Conservation (phyloP, 2,113 vertebrate species). For the Ardeotis arabs region DNA sequence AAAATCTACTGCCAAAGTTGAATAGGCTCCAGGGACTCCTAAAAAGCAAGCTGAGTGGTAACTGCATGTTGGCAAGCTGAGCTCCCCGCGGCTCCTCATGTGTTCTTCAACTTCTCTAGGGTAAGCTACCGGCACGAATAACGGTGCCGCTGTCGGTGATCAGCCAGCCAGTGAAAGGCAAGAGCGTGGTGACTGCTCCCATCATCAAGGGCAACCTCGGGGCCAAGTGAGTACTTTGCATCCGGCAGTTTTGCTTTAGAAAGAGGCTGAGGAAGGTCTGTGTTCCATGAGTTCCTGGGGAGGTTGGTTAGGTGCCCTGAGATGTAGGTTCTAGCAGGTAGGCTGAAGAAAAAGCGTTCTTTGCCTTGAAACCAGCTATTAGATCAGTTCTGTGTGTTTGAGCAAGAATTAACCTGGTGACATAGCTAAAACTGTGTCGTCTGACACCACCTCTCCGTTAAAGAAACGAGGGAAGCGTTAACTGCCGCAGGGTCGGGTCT, state of each 20-base stretch:
- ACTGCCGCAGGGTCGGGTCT: not conserved
- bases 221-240: conserved; percentile 84
- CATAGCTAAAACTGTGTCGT: not conserved
- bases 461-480: not conserved
- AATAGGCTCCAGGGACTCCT: not conserved
- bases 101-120: conserved; percentile 71
- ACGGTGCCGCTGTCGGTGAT: conserved; percentile 95
- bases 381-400: not conserved
- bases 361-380: not conserved
- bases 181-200: conserved; percentile 90
- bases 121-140: conserved; percentile 92
- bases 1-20: not conserved
- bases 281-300: not conserved
- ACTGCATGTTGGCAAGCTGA: not conserved
- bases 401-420: not conserved
- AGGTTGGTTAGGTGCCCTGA: not conserved
- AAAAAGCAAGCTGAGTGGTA: not conserved
- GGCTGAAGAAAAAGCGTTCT: not conserved
- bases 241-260: not conserved
- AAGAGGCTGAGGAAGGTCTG: not conserved
- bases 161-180: conserved; percentile 95
- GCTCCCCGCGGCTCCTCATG: not conserved
- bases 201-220: conserved; percentile 94
- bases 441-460: not conserved
- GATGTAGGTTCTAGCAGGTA: not conserved